These are phyloP conservation scores for Zosterops borbonicus DNA, from an alignment of 2,113 vertebrate genomes.

Conservation along the genomic window DNA sequence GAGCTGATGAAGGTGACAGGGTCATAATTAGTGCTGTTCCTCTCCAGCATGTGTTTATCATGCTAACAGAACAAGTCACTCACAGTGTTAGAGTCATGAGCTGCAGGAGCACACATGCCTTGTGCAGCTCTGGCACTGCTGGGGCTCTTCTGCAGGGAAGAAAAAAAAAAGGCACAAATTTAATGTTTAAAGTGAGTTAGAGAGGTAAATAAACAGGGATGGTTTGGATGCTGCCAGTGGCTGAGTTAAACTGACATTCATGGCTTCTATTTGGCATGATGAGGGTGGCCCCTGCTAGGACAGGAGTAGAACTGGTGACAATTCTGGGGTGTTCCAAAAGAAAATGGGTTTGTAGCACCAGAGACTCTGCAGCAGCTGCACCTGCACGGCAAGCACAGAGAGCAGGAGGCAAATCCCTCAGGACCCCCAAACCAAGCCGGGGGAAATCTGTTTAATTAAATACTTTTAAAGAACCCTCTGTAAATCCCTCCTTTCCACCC, in stretches of 20 bases:
- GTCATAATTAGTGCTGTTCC: conserved; percentile 75
- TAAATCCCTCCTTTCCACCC: background rate
- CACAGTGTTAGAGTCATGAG: conserved; percentile 49
- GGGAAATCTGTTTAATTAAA: background rate
- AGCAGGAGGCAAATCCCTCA: background rate
- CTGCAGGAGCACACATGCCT: conserved; percentile 29
- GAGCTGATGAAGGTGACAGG: conserved; percentile 78
- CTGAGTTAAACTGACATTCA: background rate
- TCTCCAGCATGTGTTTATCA: conserved; percentile 59
- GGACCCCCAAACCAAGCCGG: background rate
- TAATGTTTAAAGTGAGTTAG: rapidly evolving
- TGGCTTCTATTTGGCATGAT: background rate
- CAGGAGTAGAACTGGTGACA: background rate
- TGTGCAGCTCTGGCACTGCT: background rate
- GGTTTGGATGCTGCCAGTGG: background rate
- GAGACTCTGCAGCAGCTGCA: background rate
- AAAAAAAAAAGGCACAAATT: background rate
- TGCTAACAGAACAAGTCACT: conserved; percentile 60
- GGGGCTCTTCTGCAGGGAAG: background rate
- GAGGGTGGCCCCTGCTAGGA: background rate
- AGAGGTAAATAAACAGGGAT: background rate
- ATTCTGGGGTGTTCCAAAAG: background rate
- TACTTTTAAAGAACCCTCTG: background rate
- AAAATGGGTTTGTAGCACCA: background rate
- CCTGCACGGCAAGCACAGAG: background rate